Evolutionary conservation across 2,113 vertebrate species (phyloP), one percentile per base, ranked within the genome.

Genomic region (Neogobius melanostomus): DNA sequence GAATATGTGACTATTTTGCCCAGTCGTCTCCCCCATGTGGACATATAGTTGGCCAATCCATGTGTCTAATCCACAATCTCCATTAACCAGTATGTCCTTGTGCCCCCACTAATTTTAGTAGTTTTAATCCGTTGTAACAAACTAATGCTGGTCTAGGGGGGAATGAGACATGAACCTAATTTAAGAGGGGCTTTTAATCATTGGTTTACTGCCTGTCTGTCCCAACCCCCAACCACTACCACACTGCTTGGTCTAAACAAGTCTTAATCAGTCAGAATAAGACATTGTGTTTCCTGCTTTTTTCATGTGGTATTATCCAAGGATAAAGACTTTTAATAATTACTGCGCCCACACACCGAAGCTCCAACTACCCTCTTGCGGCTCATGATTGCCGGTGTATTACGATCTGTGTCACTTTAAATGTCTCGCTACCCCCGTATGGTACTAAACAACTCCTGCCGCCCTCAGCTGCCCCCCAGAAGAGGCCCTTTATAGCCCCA

Each of bases 361-460:
- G 15, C 14, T 61, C 3, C 15, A 45, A 45, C 59, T 61, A 61
- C 14, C 59, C 59, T 61, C 59, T 11, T n/a, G 59, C 8, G 43
- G 59, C 59, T 45, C 42, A 61, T 61, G 59, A 61, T 45, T 61
- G 44, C 59, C 7, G 59, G 59, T 61, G 59, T 61, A n/a, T 61
- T 61, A 61, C 12, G 42, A 61, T 61, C 59, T 16, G 42, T 61
- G 59, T 45, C 59, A 61, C 42, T 61, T 61, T 44, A 61, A 60
- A 60, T 60, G 57, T 42, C 57, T 60, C 57, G 6, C 36, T 60
- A 8, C 42, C 59, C 59, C n/a, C 59, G 15, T 44, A 61, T 61
- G 42, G 59, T 15, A 44, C 59, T 61, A 61, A 61, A 61, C 59
- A 61, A 44, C 59, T 61, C 42, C 59, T 61, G 42, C 59, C 15